Evolutionary conservation across 2,797 vertebrate species (phyloP).

Genomic region (Sitta carolinensis): DNA sequence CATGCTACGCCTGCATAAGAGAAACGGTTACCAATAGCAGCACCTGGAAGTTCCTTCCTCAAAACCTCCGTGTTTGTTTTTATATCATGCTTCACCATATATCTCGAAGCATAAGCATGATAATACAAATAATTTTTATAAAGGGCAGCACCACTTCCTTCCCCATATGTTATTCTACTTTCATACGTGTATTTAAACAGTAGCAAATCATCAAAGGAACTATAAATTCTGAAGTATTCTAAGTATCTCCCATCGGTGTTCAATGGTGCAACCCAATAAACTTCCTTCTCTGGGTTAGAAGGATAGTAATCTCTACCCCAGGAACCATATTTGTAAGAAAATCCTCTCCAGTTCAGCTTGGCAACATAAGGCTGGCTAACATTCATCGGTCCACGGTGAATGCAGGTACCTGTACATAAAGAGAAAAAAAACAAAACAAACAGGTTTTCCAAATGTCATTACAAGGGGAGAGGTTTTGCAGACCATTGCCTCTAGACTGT

Average conservation of each 20-base stretch:
- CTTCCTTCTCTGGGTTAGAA: conserved; percentile 23
- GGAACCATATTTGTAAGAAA: conserved; percentile 67
- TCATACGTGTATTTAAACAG: neutral
- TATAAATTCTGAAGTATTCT: conserved; percentile 67
- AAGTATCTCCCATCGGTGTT: conserved; percentile 46
- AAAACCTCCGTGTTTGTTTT: neutral
- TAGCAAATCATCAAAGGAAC: conserved; percentile 69
- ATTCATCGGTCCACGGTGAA: conserved; percentile 65
- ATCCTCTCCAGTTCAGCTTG: conserved; percentile 77
- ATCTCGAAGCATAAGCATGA: neutral
- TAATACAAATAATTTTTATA: conserved; percentile 74
- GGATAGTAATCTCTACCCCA: conserved; percentile 77
- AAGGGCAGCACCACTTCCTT: conserved; percentile 71
- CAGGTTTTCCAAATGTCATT: neutral
- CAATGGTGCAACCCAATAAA: conserved; percentile 78
- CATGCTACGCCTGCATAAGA: conserved; percentile 75
- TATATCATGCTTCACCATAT: conserved; percentile 68
- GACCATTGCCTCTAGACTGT: neutral
- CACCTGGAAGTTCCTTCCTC: conserved; percentile 54
- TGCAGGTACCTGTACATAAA: conserved; percentile 72
- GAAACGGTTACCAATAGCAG: conserved; percentile 72
- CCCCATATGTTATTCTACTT: neutral
- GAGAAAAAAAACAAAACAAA: neutral
- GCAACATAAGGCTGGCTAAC: conserved; percentile 71
- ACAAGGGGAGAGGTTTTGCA: neutral